These are phyloP conservation scores for Prinia subflava DNA, from an alignment of 2,113 vertebrate species.

Conservation along the genomic window DNA sequence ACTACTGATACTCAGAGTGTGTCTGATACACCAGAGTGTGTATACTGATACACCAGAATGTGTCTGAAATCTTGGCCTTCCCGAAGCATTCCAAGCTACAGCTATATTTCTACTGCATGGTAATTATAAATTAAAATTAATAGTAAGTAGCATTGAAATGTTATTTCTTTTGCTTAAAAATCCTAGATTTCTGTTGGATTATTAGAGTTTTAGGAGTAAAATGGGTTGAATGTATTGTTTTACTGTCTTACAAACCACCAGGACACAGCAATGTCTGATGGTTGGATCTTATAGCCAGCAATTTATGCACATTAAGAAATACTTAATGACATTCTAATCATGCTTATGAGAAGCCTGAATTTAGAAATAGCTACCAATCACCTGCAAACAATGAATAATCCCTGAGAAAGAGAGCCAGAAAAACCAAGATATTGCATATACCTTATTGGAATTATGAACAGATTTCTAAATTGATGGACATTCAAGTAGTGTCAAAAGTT, in stretches of 20 bases:
- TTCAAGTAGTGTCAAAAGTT: constrained; percentile 32
- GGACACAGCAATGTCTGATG: constrained; percentile 1
- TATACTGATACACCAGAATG: no score
- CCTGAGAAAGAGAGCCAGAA: constrained; percentile 22
- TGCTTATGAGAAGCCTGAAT: background rate
- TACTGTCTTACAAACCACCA: background rate
- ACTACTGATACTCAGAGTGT: background rate
- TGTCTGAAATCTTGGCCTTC: background rate
- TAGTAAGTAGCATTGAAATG: background rate
- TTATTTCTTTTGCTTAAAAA: background rate
- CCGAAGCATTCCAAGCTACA: background rate
- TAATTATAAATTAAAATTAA: background rate
- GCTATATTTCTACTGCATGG: background rate
- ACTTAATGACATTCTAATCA: constrained; percentile 32
- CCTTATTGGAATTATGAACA: constrained; percentile 44
- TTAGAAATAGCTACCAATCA: constrained; percentile 38
- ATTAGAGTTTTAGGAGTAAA: background rate
- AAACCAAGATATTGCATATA: constrained; percentile 19
- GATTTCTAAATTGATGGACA: constrained; percentile 32
- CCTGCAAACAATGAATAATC: constrained; percentile 43
- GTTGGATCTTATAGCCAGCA: constrained; percentile 11
- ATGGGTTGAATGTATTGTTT: background rate
- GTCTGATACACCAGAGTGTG: no score
- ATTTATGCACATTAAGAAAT: constrained; percentile 13
- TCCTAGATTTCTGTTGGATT: background rate